Base-by-base conservation (phyloP, 2,888 invertebrate species). In the Caenorhabditis japonica region DNA sequence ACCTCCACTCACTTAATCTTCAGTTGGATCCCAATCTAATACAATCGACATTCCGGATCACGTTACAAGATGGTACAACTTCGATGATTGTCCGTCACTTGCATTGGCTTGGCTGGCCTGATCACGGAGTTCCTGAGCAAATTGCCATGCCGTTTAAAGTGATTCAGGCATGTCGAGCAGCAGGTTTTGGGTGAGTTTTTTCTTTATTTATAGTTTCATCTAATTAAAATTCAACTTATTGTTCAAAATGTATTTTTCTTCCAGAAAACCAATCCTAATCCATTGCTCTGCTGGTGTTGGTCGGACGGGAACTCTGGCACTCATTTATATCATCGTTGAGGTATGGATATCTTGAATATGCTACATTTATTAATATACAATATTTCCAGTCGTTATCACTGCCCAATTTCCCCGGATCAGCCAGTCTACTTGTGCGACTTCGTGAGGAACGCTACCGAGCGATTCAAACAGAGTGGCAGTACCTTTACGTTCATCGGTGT, bases 401-500 rank as follows among this genome's bases (percentile, higher is more conserved):
- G 2, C 39, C 49, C 5, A 56, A 62, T 17, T 69, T 68, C 33
- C 51, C 49, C 27, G 75, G 69, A 12, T 49, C 70, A 7, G 59
- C 61, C 5, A 43, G 36, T n/a, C 47, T 76, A 13, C 56, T 76
- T 25, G 36, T 55, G 15, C 56, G 58, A 43, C 46, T 76, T 1
- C 60, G 76, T 30, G 75, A 78, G 30, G 75, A 78, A 36, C 70
- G 78, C 19, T 64, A 62, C 66, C 58, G 58, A 12, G 46, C 68
- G 8, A 55, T 78, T 38, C 76, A 79, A 25, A 79, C 74, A 3
- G 74, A 74, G n/a, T 51, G 71, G 68, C 82, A 82, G 49, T 82
- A 79, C 46, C 41, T 82, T n/a, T 82, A 73, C 56, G 70, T 76
- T 13, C 77, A 82, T 49, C 79, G 81, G 7, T 66, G 78, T 44